Conservation (phyloP, 2,888 invertebrate genomes). For the Drosophila melanosoma region DNA sequence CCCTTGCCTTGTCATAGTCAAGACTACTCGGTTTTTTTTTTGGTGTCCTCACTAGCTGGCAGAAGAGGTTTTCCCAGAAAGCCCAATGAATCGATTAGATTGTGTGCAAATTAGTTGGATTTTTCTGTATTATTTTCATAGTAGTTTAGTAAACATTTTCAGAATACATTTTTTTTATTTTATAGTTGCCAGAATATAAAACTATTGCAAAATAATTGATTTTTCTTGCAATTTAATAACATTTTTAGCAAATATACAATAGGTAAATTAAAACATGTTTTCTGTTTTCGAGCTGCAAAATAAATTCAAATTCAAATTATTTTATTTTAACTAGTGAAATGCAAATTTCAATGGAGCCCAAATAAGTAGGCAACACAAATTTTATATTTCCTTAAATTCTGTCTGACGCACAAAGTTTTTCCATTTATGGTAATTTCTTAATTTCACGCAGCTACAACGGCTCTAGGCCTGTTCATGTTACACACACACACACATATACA, state of each 20-base stretch:
- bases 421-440: constrained; percentile 66
- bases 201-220: not conserved
- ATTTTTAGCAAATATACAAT: not conserved
- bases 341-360: constrained; percentile 16
- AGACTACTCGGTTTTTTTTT: constrained; percentile 23
- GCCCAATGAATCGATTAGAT: not conserved
- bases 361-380: constrained; percentile 23
- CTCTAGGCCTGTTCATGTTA: not conserved
- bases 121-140: not conserved
- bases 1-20: constrained; percentile 29
- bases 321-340: constrained; percentile 11
- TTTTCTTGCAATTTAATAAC: not conserved
- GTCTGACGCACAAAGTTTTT: constrained; percentile 23
- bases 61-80: constrained; percentile 35
- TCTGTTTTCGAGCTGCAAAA: not conserved
- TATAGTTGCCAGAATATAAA: not conserved
- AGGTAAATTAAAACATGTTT: not conserved
- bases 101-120: not conserved
- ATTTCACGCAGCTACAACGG: constrained; percentile 31
- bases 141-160: not conserved
- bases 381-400: constrained; percentile 18
- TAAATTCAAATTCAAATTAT: not conserved
- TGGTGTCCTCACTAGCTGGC: constrained; percentile 16
- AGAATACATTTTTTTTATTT: not conserved
- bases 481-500: not conserved